phyloP scores from a whole-genome alignment of 2,113 vertebrate species.

The Platysteira castanea region DNA sequence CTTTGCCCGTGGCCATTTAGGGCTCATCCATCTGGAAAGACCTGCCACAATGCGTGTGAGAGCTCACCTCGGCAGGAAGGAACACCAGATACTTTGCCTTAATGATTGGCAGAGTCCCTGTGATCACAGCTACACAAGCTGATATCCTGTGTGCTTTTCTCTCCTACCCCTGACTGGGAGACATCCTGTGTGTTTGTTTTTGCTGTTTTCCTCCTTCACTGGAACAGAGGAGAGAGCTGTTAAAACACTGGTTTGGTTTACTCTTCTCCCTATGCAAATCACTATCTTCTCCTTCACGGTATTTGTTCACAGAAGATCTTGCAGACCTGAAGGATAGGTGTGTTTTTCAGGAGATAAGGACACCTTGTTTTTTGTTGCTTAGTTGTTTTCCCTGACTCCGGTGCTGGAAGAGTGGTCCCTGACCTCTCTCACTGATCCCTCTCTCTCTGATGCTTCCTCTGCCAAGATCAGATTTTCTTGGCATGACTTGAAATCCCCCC shows the following conservation, averaged over 20 bases:
- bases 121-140: constrained; percentile 7
- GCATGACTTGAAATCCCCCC: background rate
- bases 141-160: background rate
- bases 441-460: background rate
- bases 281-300: background rate
- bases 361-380: background rate
- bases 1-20: constrained; percentile 42
- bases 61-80: constrained; percentile 25
- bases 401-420: background rate
- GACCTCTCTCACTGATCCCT: background rate
- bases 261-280: background rate
- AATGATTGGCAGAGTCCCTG: constrained; percentile 52
- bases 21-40: constrained; percentile 36
- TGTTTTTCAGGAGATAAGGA: background rate
- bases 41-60: background rate
- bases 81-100: background rate
- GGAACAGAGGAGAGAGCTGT: background rate
- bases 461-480: background rate
- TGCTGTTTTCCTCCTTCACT: background rate
- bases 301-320: background rate
- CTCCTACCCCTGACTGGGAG: background rate
- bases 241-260: background rate
- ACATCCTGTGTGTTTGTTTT: constrained; percentile 20
- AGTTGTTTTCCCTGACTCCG: background rate
- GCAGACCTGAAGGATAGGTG: background rate